Conservation (phyloP, 2,113 vertebrate genomes). For the Serranochromis macrocephalus region DNA sequence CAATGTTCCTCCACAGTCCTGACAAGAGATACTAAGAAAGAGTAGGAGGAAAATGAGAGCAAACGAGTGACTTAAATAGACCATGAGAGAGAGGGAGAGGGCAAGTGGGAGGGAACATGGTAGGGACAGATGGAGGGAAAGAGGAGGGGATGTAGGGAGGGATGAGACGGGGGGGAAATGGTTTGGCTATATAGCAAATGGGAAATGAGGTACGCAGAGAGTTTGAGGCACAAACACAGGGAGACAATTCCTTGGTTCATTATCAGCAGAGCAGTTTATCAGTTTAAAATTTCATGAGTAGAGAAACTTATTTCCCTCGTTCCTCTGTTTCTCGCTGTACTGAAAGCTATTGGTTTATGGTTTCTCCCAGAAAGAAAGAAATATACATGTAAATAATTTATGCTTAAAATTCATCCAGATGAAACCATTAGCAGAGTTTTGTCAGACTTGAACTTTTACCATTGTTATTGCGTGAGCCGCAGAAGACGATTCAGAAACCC, state of each 20-base stretch:
- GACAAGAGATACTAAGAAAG: conserved; percentile 9
- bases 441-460: neutral
- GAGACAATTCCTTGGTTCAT: neutral
- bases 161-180: accelerated
- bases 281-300: conserved; percentile 4
- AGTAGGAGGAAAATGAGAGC: conserved; percentile 15
- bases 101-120: neutral
- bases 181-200: neutral
- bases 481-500: neutral
- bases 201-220: neutral
- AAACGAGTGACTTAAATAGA: conserved; percentile 21
- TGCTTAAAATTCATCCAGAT: neutral
- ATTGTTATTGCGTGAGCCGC: neutral
- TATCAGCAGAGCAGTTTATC: neutral
- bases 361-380: neutral
- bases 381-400: neutral
- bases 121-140: neutral
- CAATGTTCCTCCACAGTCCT: conserved; percentile 24
- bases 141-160: neutral
- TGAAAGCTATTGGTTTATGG: neutral
- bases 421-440: neutral
- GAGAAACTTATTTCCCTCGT: neutral
- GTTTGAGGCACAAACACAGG: neutral
- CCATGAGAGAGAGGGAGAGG: neutral
- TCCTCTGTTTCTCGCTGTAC: neutral